Evolutionary conservation across 53 echinoderm and acorn worm genomes (phyloP).

Genomic region (Stichopus horrens): DNA sequence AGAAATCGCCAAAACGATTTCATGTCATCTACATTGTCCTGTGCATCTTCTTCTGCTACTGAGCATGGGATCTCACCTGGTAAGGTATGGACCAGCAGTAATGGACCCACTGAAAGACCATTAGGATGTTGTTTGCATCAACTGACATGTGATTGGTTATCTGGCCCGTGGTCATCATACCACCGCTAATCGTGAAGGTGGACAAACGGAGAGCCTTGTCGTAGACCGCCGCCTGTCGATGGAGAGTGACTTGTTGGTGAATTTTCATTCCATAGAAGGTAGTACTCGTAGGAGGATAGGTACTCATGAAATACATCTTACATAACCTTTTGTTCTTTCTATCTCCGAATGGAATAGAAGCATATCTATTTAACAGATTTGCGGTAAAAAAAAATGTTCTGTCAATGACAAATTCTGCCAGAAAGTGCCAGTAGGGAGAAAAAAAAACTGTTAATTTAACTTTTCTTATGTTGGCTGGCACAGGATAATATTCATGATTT

Average conservation of each 20-base stretch:
- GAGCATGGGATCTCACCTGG: conserved; percentile 55
- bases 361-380: no score
- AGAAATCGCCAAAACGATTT: background rate
- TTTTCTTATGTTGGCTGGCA: no score
- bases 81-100: conserved; percentile 58
- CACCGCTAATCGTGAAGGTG: conserved; percentile 66
- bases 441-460: no score
- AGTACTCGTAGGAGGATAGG: no score
- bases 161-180: conserved; percentile 76
- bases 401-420: no score
- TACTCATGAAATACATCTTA: no score
- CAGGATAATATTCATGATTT: no score
- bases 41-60: background rate
- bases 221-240: conserved; percentile 39
- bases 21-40: background rate
- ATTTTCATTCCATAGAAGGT: no score
- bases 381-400: no score
- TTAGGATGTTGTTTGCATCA: conserved; percentile 64
- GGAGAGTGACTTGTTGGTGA: background rate
- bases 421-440: no score
- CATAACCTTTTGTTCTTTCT: no score
- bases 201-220: conserved; percentile 70
- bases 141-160: conserved; percentile 90
- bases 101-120: conserved; percentile 61
- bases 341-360: no score